These are phyloP conservation scores for Aplysia californica DNA, from an alignment of 1,140 invertebrate species.

Conservation along the genomic window DNA sequence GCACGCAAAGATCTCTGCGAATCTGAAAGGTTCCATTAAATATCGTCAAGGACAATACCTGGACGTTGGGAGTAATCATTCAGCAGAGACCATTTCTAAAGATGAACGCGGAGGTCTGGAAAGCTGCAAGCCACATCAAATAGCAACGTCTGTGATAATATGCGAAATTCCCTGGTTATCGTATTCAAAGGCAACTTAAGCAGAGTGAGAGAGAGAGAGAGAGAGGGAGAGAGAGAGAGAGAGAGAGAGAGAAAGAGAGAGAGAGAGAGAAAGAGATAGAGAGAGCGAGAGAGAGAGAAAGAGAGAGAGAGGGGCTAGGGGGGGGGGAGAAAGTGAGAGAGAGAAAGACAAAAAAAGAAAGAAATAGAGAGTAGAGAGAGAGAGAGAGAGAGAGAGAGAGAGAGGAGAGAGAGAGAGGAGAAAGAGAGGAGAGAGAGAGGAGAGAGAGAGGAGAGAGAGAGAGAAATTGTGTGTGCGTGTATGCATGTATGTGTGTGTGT, in stretches of 20 bases:
- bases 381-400: too few species aligned
- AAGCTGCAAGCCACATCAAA: not conserved
- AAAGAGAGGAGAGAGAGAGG: not conserved
- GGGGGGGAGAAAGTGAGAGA: not conserved
- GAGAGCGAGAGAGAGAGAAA: not conserved
- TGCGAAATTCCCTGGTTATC: too few species aligned
- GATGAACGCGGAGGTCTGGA: not conserved
- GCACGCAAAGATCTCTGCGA: not conserved
- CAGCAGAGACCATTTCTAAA: not conserved
- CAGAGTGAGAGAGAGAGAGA: not conserved
- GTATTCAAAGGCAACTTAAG: not conserved
- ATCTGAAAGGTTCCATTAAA: not conserved
- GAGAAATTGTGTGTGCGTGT: too few species aligned
- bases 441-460: not conserved
- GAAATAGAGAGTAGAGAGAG: not conserved
- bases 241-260: not conserved
- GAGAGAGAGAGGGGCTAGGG: too few species aligned
- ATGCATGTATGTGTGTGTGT: too few species aligned
- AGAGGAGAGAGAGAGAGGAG: not conserved
- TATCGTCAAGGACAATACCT: not conserved
- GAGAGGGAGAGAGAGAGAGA: not conserved
- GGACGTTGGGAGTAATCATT: not conserved
- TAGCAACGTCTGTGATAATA: not conserved
- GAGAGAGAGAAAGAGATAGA: not conserved
- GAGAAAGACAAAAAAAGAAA: not conserved